Base-by-base conservation (phyloP, 2,888 invertebrate species). In the Fabriciana adippe region DNA sequence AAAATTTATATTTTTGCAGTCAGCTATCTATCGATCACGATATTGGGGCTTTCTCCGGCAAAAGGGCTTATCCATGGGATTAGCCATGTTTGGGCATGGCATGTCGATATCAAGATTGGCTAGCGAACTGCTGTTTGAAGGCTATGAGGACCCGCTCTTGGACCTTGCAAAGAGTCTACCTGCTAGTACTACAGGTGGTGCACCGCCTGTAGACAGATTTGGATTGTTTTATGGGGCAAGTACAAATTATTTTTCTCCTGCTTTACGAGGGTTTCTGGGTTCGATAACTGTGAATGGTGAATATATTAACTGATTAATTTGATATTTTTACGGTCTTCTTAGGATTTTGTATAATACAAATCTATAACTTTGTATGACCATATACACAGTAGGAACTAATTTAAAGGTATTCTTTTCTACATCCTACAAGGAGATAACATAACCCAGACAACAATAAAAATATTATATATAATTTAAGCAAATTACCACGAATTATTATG, bases 221-320 rank as follows among this genome's bases (percentile, higher is more conserved):
- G 98, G 97, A 14, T 96, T 97, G 95, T 98, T 98, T 87, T 97
- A 97, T 77, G 85, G 83, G 77, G 92, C 91, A 73, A 47, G 57
- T 63, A 45, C 16, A 5, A 51, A 18, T 16, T 51, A 51, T 51
- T 51, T 16, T 41, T 41, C 35, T 41, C 11, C 11, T 41, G 11
- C 11, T 41, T 41, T 2, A 11, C 35, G 8, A 11, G 8, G 35
- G 2, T 41, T 41, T 41, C 1, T 11, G 0, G 35, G 1, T 35
- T 35, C 6, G 35, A 35, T 35, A 6, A 1, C 35, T 35, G 6
- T 8, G 8, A 35, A 35, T 5, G 26, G 26, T 26, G 26, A 5
- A 4, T 26, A 5, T 26, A 4, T 26, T 41, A 11, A 41, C 2
- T 41, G 11, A 11, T 41, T 11, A 41, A 11, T 41, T 41, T 41